Evolutionary conservation across 2,888 invertebrate species (phyloP).

Genomic region (Isoperla grammatica): DNA sequence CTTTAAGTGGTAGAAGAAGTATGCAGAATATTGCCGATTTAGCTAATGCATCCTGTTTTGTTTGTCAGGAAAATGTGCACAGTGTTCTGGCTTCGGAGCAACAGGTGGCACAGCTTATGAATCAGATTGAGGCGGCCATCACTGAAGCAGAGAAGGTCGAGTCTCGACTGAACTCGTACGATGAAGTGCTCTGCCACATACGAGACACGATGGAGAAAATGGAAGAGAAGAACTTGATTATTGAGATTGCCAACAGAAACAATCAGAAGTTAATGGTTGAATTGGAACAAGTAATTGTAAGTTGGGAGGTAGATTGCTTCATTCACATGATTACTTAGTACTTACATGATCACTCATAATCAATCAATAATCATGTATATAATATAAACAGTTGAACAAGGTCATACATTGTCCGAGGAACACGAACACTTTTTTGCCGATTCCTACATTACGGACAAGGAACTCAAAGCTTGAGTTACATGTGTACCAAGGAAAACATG

Average conservation of each 20-base stretch:
- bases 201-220: conserved; percentile 86
- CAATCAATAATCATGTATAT: too few species aligned
- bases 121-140: conserved; percentile 71
- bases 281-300: conserved; percentile 71
- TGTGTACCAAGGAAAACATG: too few species aligned
- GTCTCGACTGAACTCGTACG: conserved; percentile 67
- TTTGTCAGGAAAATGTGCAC: conserved; percentile 72
- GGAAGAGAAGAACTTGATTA: conserved; percentile 83
- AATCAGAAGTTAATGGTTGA: conserved; percentile 74
- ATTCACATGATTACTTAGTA: conserved; percentile 7
- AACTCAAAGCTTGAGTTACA: too few species aligned
- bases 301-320: conserved; percentile 37
- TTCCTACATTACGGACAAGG: too few species aligned
- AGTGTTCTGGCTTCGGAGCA: conserved; percentile 86
- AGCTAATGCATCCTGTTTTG: too few species aligned
- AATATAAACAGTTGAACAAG: too few species aligned
- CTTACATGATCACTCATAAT: too few species aligned
- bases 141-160: conserved; percentile 68
- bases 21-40: too few species aligned
- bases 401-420: too few species aligned
- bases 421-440: too few species aligned
- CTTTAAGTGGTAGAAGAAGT: too few species aligned
- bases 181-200: conserved; percentile 75
- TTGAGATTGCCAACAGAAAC: conserved; percentile 79
- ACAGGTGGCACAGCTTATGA: conserved; percentile 62